Base-by-base conservation (phyloP, 2,797 vertebrate species). In the Geotrypetes seraphini region DNA sequence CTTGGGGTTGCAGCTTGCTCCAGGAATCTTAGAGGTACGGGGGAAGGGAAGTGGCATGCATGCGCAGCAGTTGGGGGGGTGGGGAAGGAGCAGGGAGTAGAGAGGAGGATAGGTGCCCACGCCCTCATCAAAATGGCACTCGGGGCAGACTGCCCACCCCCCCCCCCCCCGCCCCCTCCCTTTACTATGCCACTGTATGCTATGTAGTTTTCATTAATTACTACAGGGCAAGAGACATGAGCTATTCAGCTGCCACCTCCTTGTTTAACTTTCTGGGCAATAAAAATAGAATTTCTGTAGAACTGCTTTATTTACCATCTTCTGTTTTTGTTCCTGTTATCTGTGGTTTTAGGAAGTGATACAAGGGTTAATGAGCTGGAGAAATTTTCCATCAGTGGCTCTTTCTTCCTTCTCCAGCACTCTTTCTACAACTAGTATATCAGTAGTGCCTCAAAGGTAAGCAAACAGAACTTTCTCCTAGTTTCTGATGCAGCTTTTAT, bases 331-430 rank as follows among this genome's bases (percentile, higher is more conserved):
- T 3, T 2, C 1, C 18, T 33, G 10, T 22, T 6, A 18, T 7
- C 44, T 68, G 9, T 56, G 13, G 3, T 63, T 71, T 34, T 63
- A 98, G 94, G 85, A 89, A 41, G 57, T 85, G 21, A 84, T 92
- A 39, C 32, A 53, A 5, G 84, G 82, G n/a, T 36, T 89, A 39
- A 86, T 86, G 81, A 74, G 47, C 21, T 90, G 90, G 91, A 88
- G 75, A 59, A 77, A 25, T 33, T 90, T 89, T 44, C 63, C 72
- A 8, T 49, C 60, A 1, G 16, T 73, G 33, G 47, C 66, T 3
- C 53, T 74, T 21, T 69, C 57, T 3, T 35, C 31, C 28, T 57
- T 86, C 33, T 63, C 77, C 2, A 55, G 47, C 9, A 18, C 46
- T 8, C 47, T 66, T 0, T 8, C 46, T 25, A 11, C 50, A 51